Evolutionary conservation across 2,797 vertebrate species (phyloP).

Genomic region (Manis javanica): DNA sequence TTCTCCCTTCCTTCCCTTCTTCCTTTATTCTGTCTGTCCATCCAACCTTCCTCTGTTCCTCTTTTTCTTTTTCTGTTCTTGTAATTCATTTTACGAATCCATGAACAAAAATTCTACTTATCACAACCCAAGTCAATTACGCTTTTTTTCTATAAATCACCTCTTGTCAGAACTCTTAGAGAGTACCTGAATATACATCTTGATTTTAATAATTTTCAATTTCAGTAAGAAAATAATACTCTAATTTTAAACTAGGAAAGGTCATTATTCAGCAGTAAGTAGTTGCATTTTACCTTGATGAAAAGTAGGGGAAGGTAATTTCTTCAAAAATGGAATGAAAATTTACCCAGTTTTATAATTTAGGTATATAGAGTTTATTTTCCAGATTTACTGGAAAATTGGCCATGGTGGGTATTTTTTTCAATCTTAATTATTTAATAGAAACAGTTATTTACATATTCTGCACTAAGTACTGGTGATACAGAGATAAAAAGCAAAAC

Average conservation of each 20-base stretch:
- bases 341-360: neutral
- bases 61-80: neutral
- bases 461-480: neutral
- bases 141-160: neutral
- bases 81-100: neutral
- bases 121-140: neutral
- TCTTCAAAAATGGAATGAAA: neutral
- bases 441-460: neutral
- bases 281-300: neutral
- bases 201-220: neutral
- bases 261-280: neutral
- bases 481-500: neutral
- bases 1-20: no score
- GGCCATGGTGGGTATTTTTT: neutral
- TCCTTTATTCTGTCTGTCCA: neutral
- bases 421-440: neutral
- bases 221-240: neutral
- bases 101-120: conserved; percentile 28
- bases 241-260: neutral
- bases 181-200: neutral
- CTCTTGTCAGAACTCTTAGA: neutral
- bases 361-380: neutral
- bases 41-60: neutral
- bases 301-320: neutral
- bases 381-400: neutral